Percentiles rank a stretch among this genome's conserved stretches.
Evolutionary conservation across 2,113 vertebrate species (phyloP).

Genomic region (Hippocampus zosterae): DNA sequence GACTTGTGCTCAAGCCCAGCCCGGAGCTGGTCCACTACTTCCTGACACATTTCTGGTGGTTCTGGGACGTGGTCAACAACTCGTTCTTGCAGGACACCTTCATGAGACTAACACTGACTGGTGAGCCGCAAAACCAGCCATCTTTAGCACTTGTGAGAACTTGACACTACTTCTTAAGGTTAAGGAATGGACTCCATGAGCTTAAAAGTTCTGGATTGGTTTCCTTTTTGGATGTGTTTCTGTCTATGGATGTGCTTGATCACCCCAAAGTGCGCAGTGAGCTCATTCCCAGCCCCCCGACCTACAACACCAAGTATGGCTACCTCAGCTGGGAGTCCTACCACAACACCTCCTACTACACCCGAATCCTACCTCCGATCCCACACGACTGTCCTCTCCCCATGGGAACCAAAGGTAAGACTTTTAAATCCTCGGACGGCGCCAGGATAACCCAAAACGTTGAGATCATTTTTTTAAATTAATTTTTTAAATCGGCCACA

Average conservation of each 20-base stretch:
- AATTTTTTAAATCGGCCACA: no score
- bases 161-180: no score
- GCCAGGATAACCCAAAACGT: not conserved
- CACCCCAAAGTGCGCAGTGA: not conserved
- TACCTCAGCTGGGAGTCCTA: not conserved
- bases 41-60: not conserved
- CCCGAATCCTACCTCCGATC: not conserved
- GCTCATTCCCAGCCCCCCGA: not conserved
- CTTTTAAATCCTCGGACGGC: not conserved
- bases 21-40: not conserved
- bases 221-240: not conserved
- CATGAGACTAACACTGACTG: not conserved
- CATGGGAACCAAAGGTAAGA: conserved; percentile 1
- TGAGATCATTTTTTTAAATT: not conserved
- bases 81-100: not conserved
- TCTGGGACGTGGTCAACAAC: not conserved
- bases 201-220: not conserved
- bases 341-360: not conserved
- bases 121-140: not conserved
- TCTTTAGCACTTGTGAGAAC: no score
- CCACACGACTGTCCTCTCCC: not conserved
- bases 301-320: conserved; percentile 1
- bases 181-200: no score
- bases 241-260: not conserved
- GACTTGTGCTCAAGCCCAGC: not conserved